Conservation (phyloP, 35 echinoderm and acorn worm species). For the Ophiothrix spiculata region DNA sequence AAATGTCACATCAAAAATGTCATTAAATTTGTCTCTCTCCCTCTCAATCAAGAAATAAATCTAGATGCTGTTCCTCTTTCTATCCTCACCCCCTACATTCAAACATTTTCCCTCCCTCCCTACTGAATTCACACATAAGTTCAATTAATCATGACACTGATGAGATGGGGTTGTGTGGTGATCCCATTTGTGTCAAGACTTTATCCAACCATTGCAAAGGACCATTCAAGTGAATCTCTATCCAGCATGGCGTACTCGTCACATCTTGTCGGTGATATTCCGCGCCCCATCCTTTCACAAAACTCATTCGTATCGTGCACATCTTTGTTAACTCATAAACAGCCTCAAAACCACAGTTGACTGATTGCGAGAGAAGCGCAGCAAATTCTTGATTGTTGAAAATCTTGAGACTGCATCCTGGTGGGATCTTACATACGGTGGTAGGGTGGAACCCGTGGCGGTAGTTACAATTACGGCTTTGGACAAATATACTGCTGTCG, state of each 20-base stretch:
- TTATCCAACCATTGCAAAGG: constrained; percentile 99
- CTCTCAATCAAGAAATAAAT: too few relatives aligned
- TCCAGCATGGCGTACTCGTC: constrained; percentile 98
- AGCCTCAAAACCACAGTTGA: constrained; percentile 98
- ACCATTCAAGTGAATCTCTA: constrained; percentile 97
- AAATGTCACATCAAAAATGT: too few relatives aligned
- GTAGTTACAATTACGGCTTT: constrained; percentile 99
- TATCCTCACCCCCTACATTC: too few relatives aligned
- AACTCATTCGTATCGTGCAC: constrained; percentile 99
- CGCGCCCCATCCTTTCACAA: constrained; percentile 98
- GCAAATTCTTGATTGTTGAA: constrained; percentile 99
- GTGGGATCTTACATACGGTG: constrained; percentile 98
- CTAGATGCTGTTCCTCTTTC: too few relatives aligned
- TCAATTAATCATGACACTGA: constrained; percentile 99
- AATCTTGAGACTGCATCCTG: constrained; percentile 96
- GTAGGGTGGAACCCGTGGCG: constrained; percentile 99
- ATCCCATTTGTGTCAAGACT: constrained; percentile 98
- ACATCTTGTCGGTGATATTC: constrained; percentile 99
- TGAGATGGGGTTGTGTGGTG: constrained; percentile 89
- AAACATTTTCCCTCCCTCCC: too few relatives aligned
- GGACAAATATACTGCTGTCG: constrained; percentile 99
- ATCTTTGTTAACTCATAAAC: constrained; percentile 99
- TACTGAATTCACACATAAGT: too few relatives aligned
- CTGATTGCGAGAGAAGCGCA: constrained; percentile 94
- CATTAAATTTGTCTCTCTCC: too few relatives aligned